Base-by-base conservation (phyloP, 2,113 vertebrate species). In the Vimba vimba region DNA sequence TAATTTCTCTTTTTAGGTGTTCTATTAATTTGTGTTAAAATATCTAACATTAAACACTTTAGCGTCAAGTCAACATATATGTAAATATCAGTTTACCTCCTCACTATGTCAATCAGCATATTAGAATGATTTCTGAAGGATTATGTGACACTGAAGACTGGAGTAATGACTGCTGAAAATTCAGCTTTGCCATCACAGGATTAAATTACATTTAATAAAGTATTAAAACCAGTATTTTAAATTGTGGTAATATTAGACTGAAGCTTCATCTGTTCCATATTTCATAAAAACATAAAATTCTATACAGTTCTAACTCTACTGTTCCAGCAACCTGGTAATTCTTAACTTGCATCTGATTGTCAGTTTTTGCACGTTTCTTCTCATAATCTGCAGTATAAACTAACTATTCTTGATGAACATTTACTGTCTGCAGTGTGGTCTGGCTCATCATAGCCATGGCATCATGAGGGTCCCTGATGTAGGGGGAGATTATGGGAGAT, bases 401-500 rank as follows among this genome's bases (percentile, higher is more conserved):
- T 25, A 6, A 27, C 12, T 30, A 8, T 50, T 30, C 17, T 27
- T 50, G 45, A 33, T 62, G 57, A 64, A 30, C 57, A 55, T 47
- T 71, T 69, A 50, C 43, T 69, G 81, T 27, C 60, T 59, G 11
- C 47, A 62, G 73, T 84, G 39, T 80, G 82, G 75, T 74, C 79
- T 83, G 64, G 30, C 60, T 21, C 45, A 75, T 62, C 45, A 47
- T 84, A 87, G 30, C 55, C 76, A 83, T 47, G 45, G 30, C 64
- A 45, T 55, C 60, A 88, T 76, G 69, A 71, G 52, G 90, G 78
- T 45, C 85, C 87, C 33, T 52, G 82, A 85, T 68, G 59, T 39
- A 69, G 89, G 55, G 27, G 39, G 21, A n/a, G 60, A 89, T 94
- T 87, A 83, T 91, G 87, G 91, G 82, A 93, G 89, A 91, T 91